phyloP scores from a whole-genome alignment of 2,888 invertebrate species.

The Folsomia candida region DNA sequence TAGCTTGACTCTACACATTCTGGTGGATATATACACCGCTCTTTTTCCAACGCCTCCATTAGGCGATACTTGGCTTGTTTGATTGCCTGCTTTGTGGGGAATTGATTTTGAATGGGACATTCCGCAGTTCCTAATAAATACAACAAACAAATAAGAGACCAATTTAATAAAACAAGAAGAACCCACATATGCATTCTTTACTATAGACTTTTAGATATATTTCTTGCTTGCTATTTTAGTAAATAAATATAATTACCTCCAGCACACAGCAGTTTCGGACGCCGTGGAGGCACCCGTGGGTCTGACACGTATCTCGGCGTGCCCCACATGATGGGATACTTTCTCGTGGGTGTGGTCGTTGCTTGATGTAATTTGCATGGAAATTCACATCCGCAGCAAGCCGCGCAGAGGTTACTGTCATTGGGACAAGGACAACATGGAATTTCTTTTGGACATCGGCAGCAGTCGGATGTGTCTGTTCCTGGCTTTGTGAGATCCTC shows the following conservation, averaged over 20 bases:
- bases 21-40: slow-evolving; percentile 41
- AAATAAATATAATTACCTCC: too few relatives aligned
- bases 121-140: slow-evolving; percentile 36
- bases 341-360: slow-evolving; percentile 43
- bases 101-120: slow-evolving; percentile 48
- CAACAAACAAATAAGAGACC: background rate
- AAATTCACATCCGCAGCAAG: slow-evolving; percentile 47
- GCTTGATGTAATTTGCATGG: slow-evolving; percentile 49
- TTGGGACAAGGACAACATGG: slow-evolving; percentile 48
- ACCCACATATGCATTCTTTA: too few relatives aligned
- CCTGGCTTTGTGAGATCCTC: slow-evolving; percentile 45
- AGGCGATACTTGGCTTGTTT: slow-evolving; percentile 43
- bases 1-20: slow-evolving; percentile 47
- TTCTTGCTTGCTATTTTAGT: too few relatives aligned
- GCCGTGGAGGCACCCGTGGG: slow-evolving; percentile 39
- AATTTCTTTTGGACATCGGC: slow-evolving; percentile 41
- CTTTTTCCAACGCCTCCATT: slow-evolving; percentile 44
- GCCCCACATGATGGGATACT: slow-evolving; percentile 43
- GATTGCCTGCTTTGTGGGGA: slow-evolving; percentile 47
- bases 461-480: slow-evolving; percentile 46
- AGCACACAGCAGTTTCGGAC: slow-evolving; percentile 44
- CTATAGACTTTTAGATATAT: too few relatives aligned
- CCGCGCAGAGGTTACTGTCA: slow-evolving; percentile 40
- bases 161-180: too few relatives aligned
- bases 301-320: slow-evolving; percentile 47